These are phyloP conservation scores for Hyposmocoma kahamanoa DNA, from an alignment of 1,140 invertebrate genomes.

Conservation along the genomic window DNA sequence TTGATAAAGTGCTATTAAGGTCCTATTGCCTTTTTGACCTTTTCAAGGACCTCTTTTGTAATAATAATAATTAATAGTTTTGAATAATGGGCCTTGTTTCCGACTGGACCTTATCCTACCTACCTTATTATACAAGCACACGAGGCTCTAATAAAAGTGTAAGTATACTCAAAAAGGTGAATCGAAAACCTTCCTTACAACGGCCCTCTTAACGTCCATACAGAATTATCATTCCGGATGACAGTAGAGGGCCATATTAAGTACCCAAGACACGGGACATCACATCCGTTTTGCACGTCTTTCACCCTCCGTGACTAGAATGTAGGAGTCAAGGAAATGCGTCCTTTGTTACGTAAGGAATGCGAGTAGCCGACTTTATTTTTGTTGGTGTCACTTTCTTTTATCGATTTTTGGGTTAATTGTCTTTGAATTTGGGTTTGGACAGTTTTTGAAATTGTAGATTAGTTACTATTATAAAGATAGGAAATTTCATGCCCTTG, in stretches of 20 bases:
- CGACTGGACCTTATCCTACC: too few species aligned
- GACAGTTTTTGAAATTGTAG: background rate
- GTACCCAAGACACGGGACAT: slow-evolving; percentile 9
- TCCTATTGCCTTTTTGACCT: too few species aligned
- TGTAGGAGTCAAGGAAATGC: slow-evolving; percentile 21
- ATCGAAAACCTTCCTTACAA: too few species aligned
- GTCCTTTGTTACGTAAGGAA: slow-evolving; percentile 29
- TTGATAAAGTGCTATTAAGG: too few species aligned
- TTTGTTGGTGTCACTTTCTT: slow-evolving; percentile 25
- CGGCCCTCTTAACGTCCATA: too few species aligned
- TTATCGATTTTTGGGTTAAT: slow-evolving; percentile 6
- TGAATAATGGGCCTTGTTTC: too few species aligned
- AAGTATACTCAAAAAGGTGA: too few species aligned
- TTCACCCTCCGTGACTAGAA: slow-evolving; percentile 26
- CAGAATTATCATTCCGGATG: too few species aligned
- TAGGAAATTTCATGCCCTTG: background rate
- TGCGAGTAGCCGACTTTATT: slow-evolving; percentile 13
- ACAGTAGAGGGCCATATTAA: background rate
- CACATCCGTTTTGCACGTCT: slow-evolving; percentile 35
- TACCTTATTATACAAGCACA: too few species aligned
- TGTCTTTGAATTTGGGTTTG: background rate
- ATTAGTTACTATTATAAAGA: background rate
- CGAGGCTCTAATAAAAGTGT: too few species aligned
- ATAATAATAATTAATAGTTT: too few species aligned
- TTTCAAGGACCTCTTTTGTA: too few species aligned